Base-by-base conservation (phyloP, 2,797 vertebrate genomes). In the Halcyon badia region DNA sequence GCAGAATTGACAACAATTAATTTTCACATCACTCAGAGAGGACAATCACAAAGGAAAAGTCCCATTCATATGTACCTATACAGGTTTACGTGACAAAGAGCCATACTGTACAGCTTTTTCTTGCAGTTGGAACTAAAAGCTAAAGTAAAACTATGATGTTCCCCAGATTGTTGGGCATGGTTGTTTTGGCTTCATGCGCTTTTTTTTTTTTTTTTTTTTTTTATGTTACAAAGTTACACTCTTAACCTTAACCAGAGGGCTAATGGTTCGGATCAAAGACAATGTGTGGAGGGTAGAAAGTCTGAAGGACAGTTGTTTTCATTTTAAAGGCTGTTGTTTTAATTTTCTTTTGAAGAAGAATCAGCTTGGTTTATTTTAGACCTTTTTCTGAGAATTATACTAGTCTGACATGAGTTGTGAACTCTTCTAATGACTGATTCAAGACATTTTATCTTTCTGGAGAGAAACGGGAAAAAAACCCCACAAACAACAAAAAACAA, bases 341-440 rank as follows among this genome's bases (percentile, higher is more conserved):
- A 77, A 84, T 93, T 95, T 93, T 68, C 86, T 92, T 94, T 94
- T 95, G 84, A 94, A 85, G 95, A 96, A 80, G 84, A 96, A 46
- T 87, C 75, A 91, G 71, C 39, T 78, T 81, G 30, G 91, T 94
- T 95, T 94, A 95, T 95, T 95, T 96, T 95, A 95, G 87, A 75
- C 48, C 3, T 89, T 87, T 91, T 88, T 56, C 69, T 87, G 33
- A 69, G 49, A 89, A 84, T 89, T 85, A 89, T 15, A 57, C 41
- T 70, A 75, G 60, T 61, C 33, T 89, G 82, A 94, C 84, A 75
- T 39, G 2, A 31, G 80, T 84, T 90, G 90, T 93, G 90, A 95
- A 91, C 83, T 87, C 75, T 65, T 56, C 66, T 94, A 85, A 92
- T 68, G 79, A 85, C 89, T 69, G 69, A 92, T 71, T 71, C 69